Evolutionary conservation across 2,113 vertebrate genomes (phyloP).

Genomic region (Cyanocitta stelleri): DNA sequence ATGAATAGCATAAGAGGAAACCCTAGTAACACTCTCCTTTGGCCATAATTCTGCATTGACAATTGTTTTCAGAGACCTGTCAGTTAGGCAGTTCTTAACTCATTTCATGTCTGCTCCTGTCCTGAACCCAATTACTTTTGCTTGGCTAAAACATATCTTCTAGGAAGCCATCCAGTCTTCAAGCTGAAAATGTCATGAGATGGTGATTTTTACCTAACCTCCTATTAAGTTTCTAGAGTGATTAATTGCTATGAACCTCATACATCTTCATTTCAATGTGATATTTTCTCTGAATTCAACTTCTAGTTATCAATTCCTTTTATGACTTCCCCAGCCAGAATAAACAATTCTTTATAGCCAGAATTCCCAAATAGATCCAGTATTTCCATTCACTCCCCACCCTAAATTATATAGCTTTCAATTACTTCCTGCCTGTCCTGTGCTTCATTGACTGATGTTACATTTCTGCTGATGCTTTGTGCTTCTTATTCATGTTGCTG

Average conservation of each 20-base stretch:
- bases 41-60: constrained; percentile 36
- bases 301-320: not conserved
- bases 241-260: not conserved
- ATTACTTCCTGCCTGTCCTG: not conserved
- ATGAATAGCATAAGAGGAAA: not conserved
- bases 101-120: constrained; percentile 41
- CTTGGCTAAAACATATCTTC: constrained; percentile 2
- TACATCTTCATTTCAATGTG: not conserved
- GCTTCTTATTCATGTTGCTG: not conserved
- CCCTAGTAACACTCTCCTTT: not conserved
- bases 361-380: not conserved
- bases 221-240: not conserved
- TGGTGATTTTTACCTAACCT: constrained; percentile 14
- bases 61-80: constrained; percentile 39
- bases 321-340: not conserved
- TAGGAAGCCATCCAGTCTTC: not conserved
- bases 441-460: not conserved
- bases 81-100: constrained; percentile 46
- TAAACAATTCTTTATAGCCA: not conserved
- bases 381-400: not conserved
- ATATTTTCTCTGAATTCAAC: not conserved
- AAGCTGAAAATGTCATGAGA: constrained; percentile 29
- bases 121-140: constrained; percentile 40
- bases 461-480: not conserved
- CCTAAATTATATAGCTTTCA: not conserved